Conservation (phyloP, 1,140 invertebrate species). For the Colletes latitarsis region DNA sequence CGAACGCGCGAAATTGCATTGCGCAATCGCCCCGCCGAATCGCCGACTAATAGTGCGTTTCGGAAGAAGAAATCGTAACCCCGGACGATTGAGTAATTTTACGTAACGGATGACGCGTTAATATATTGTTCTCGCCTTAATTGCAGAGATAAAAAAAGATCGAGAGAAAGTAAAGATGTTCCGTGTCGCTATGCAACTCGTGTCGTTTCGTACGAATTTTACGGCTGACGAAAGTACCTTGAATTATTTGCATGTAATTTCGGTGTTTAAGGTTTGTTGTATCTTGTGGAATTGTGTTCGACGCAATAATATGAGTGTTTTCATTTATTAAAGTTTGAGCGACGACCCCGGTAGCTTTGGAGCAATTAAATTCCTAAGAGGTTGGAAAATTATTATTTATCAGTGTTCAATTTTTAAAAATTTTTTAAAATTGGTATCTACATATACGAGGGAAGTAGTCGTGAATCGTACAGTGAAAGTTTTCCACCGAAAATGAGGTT, state of each 20-base stretch:
- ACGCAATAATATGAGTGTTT: not conserved
- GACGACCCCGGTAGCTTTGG: too few species aligned
- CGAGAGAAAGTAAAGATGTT: not conserved
- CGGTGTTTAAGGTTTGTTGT: not conserved
- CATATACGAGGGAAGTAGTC: too few species aligned
- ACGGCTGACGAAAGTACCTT: not conserved
- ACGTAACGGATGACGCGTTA: conserved; percentile 4
- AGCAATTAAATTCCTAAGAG: too few species aligned
- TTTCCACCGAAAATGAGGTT: too few species aligned
- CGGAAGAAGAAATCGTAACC: not conserved
- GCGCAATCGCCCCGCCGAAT: not conserved
- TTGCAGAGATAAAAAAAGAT: not conserved
- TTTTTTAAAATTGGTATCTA: too few species aligned
- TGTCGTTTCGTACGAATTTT: not conserved
- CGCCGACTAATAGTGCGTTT: too few species aligned
- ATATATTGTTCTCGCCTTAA: conserved; percentile 6
- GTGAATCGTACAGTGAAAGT: too few species aligned
- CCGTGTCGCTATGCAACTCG: not conserved
- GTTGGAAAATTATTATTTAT: too few species aligned
- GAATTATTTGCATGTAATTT: not conserved
- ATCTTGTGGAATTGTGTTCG: not conserved
- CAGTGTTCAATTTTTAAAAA: too few species aligned
- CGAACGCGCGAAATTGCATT: conserved; percentile 16
- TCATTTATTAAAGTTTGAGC: too few species aligned
- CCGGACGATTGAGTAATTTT: not conserved